These are phyloP conservation scores for Drosophila gaucha DNA, from an alignment of 2,888 invertebrate species.

Conservation along the genomic window DNA sequence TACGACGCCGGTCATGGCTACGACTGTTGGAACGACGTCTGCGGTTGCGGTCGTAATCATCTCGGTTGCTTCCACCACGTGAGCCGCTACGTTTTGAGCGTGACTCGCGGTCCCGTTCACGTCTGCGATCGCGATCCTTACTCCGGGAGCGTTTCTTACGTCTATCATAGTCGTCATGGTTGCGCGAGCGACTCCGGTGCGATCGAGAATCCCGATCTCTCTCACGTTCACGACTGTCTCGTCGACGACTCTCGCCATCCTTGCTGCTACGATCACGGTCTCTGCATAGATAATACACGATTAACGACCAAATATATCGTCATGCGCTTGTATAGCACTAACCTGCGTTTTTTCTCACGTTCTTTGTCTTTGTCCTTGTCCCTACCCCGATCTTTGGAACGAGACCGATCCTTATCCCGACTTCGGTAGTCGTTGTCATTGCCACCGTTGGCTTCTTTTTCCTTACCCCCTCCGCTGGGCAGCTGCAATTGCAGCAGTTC, in stretches of 20 bases:
- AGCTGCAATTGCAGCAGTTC: conserved; percentile 39
- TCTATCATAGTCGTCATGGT: conserved; percentile 82
- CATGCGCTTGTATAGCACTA: neutral
- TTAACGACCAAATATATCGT: neutral
- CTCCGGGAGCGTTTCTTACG: conserved; percentile 72
- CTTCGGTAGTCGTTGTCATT: conserved; percentile 68
- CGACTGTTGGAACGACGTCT: conserved; percentile 77
- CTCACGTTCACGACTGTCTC: conserved; percentile 70
- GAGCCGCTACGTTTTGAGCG: conserved; percentile 86
- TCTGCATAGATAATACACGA: conserved; percentile 11
- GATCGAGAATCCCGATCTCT: conserved; percentile 85
- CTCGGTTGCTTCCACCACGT: conserved; percentile 77
- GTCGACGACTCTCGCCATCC: conserved; percentile 55
- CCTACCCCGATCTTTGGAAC: conserved; percentile 65
- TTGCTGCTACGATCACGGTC: conserved; percentile 77
- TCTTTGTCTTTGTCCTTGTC: conserved; percentile 66
- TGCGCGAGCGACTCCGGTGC: conserved; percentile 85
- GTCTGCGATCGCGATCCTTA: conserved; percentile 76
- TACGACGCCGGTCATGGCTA: conserved; percentile 79
- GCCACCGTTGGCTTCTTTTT: conserved; percentile 58
- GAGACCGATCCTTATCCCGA: conserved; percentile 71
- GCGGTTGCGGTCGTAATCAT: conserved; percentile 76
- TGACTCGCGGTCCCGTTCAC: conserved; percentile 84
- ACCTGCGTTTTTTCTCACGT: conserved; percentile 75
- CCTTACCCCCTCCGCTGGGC: conserved; percentile 30